These are phyloP conservation scores for Brassicogethes aeneus DNA, from an alignment of 2,888 invertebrate species.

Conservation along the genomic window DNA sequence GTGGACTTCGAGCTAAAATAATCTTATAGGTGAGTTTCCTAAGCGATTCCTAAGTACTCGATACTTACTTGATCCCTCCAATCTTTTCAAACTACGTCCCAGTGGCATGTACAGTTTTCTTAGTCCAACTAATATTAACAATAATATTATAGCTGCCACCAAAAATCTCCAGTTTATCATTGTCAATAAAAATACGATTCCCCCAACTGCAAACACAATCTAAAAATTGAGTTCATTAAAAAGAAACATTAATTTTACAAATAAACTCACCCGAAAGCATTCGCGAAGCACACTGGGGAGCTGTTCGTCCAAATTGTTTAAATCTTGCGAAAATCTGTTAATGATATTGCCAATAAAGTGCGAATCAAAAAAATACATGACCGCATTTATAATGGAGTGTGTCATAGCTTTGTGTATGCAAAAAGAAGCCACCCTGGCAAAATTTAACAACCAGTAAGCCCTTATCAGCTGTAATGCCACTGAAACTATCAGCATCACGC, in stretches of 20 bases:
- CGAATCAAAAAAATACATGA: conserved; percentile 21
- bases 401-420: conserved; percentile 21
- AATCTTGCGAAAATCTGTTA: conserved; percentile 23
- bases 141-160: conserved; percentile 54
- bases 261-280: conserved; percentile 19
- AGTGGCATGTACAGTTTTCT: conserved; percentile 61
- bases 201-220: conserved; percentile 51
- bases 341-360: conserved; percentile 24
- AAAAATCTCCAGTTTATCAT: conserved; percentile 59
- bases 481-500: background rate
- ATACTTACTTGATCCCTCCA: conserved; percentile 56
- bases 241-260: background rate
- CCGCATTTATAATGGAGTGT: conserved; percentile 16
- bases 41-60: background rate
- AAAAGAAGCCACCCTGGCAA: conserved; percentile 21
- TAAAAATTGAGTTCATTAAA: conserved; percentile 20
- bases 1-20: conserved; percentile 32
- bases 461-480: conserved; percentile 13
- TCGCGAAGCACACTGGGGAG: conserved; percentile 23
- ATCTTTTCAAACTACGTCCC: conserved; percentile 63
- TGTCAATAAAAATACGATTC: conserved; percentile 61
- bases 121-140: conserved; percentile 51
- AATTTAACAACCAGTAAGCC: conserved; percentile 23
- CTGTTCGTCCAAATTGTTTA: conserved; percentile 20
- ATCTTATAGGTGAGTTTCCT: background rate